phyloP scores from a whole-genome alignment of 1,140 invertebrate species.

The Trinorchestia longiramus region DNA sequence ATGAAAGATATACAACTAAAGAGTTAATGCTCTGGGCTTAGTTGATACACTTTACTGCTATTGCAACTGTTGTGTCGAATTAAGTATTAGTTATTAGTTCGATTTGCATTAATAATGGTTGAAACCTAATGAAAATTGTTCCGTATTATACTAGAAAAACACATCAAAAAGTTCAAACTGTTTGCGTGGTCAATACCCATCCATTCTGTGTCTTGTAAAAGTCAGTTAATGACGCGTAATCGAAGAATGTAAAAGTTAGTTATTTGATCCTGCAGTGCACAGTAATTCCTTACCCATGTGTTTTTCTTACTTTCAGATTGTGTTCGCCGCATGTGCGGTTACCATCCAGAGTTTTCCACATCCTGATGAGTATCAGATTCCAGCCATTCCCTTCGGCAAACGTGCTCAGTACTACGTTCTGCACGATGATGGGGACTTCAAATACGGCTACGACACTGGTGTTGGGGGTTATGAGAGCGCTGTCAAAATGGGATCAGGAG shows the following conservation, averaged over 20 bases:
- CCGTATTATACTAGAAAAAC: too few species aligned
- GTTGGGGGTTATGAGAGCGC: slow-evolving; percentile 63
- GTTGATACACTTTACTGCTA: too few species aligned
- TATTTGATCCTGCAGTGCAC: neutral
- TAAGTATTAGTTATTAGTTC: too few species aligned
- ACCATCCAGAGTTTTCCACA: slow-evolving; percentile 48
- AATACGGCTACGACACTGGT: slow-evolving; percentile 63
- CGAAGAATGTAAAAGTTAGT: too few species aligned
- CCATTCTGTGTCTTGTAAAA: neutral
- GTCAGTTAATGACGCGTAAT: neutral
- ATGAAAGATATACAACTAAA: too few species aligned
- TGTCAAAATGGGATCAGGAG: slow-evolving; percentile 28
- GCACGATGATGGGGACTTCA: slow-evolving; percentile 63
- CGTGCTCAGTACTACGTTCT: slow-evolving; percentile 59
- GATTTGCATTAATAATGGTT: too few species aligned
- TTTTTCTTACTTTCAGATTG: neutral
- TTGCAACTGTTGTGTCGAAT: too few species aligned
- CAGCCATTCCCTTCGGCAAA: slow-evolving; percentile 37
- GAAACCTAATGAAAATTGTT: too few species aligned
- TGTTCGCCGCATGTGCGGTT: slow-evolving; percentile 56
- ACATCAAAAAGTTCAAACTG: too few species aligned
- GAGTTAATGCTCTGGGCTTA: too few species aligned
- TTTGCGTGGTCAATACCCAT: too few species aligned
- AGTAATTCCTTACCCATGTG: neutral
- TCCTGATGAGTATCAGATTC: slow-evolving; percentile 56